Percentiles rank a stretch among this genome's conserved stretches.
These are phyloP conservation scores for Drosophila antonietae DNA, from an alignment of 2,888 invertebrate species.

Conservation along the genomic window DNA sequence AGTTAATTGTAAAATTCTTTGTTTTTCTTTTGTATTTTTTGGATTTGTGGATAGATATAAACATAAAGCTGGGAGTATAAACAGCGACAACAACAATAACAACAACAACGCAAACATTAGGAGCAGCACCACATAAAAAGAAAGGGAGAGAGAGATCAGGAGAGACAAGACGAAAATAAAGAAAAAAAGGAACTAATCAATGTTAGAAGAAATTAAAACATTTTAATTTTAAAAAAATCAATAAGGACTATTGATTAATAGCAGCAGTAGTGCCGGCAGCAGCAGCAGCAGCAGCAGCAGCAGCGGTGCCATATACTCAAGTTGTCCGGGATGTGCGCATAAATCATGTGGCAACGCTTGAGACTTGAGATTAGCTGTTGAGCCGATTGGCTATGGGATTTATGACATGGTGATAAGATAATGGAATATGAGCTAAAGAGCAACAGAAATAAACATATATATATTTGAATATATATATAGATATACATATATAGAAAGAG, in stretches of 20 bases:
- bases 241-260: neutral
- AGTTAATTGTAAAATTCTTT: conserved; percentile 21
- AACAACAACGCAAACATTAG: conserved; percentile 38
- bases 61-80: conserved; percentile 27
- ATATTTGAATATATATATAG: neutral
- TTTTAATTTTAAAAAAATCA: too few species aligned
- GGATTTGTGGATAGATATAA: conserved; percentile 15
- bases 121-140: conserved; percentile 19
- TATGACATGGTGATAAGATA: conserved; percentile 50
- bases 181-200: neutral
- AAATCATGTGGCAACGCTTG: conserved; percentile 50
- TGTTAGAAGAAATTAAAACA: neutral
- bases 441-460: neutral
- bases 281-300: conserved; percentile 8
- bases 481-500: neutral
- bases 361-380: conserved; percentile 55
- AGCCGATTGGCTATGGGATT: conserved; percentile 22
- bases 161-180: conserved; percentile 2
- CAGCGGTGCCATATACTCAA: neutral
- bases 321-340: conserved; percentile 57
- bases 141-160: neutral
- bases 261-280: conserved; percentile 3
- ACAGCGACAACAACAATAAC: conserved; percentile 25
- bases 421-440: conserved; percentile 6
- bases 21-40: neutral